Evolutionary conservation across 2,113 vertebrate genomes (phyloP), one percentile per base, ranked within the genome.

Genomic region (Paedocypris sp.): DNA sequence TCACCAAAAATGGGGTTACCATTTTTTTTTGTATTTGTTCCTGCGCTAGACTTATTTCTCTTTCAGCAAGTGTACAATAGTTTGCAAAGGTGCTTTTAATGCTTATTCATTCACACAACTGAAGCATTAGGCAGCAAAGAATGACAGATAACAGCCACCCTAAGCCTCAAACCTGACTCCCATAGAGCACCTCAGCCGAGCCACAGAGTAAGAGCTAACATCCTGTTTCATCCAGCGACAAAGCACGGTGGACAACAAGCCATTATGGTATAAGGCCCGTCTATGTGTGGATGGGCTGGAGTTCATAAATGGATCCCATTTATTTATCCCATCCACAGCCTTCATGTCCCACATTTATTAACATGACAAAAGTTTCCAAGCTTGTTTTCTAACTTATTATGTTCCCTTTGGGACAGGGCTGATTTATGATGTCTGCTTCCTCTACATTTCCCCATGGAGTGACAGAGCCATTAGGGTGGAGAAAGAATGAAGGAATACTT

Each of bases 351-450:
- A 11, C 49, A 36, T 67, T 46, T 51, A 62, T 59, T 29, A 51
- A 49, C 13, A 32, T 26, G 39, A 33, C 47, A n/a, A 69, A 54
- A 18, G 10, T 50, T 46, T 29, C 25, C 41, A 15, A 10, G 12
- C 45, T 25, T 32, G 25, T 51, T 62, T 63, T 54, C 22, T 6
- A 3, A 20, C 56, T 12, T 32, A 3, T 56, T 20, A 25, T 31
- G 26, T 45, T 47, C 28, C 68, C 32, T 26, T 13, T 11, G 43
- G 25, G 25, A 41, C 29, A 32, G 38, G 32, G 39, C 28, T 66
- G 33, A 62, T 66, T 62, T 51, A 57, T 23, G 47, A 66, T 62
- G 38, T 47, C 51, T 47, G 46, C 39, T 36, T 33, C 29, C 51
- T 43, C 26, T 43, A 8, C 11, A 5, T 31, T 25, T 29, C 54